Evolutionary conservation across 2,113 vertebrate species (phyloP), one percentile per base, ranked within the genome.

Genomic region (Bettongia penicillata): DNA sequence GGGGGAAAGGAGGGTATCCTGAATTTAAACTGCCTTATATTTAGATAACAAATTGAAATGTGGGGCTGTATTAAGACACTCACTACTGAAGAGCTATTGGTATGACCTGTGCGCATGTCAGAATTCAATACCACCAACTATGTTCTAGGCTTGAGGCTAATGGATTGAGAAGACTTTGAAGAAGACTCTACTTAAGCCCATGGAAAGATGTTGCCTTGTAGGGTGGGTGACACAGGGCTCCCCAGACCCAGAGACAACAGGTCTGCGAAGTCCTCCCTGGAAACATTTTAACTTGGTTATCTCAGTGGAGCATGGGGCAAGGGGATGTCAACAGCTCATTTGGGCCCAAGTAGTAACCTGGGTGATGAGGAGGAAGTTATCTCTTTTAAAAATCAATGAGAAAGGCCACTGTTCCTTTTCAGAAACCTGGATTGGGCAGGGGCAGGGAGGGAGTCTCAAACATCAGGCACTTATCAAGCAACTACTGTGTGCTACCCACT

Each of bases 11-110:
- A 3, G 91, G 94, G 94, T 95, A 23, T 91, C 97, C 93, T 16
- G 51, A 93, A 53, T 95, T 97, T 95, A 94, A 97, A 97, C 97
- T 68, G 96, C 57, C 89, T 52, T 22, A n/a, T 43, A 84, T 84
- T 43, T 22, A 84, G 68, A 43, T 43, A 77, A 77, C 19, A 10
- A 77, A 22, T 77, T 19, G 37, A n/a, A 93, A 96, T 43, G 24
- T 50, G 92, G 94, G 89, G 96, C 94, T 96, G 8, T 4, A 94
- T 93, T 94, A 28, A 22, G 48, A 31, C 95, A 77, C 95, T 9
- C 61, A 19, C 92, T 53, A 55, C 1, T 28, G 53, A 89, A 53
- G 3, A 0, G 0, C 49, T 16, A 53, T 53, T 5, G 51, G 25
- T 0, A 8, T 51, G 43, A 37, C 2, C 0, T 12, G 93, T n/a